Evolutionary conservation across 1,140 invertebrate genomes (phyloP).

Genomic region (Aradophagus sp.): DNA sequence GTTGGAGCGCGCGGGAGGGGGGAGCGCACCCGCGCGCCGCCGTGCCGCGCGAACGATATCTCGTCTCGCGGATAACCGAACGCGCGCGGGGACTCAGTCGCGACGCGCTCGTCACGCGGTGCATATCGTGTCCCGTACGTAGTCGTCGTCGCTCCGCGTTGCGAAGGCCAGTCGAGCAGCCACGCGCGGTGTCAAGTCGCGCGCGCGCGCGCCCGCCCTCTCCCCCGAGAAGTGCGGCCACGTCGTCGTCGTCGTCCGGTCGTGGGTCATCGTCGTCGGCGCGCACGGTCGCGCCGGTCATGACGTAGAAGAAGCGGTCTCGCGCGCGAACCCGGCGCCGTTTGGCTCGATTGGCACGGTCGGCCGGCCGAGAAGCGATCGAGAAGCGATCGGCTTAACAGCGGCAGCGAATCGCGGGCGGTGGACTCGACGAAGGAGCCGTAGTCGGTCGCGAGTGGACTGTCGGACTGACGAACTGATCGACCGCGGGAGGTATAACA

Average conservation of each 20-base stretch:
- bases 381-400: too few species aligned
- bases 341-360: neutral
- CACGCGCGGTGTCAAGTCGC: constrained; percentile 44
- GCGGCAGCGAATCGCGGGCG: too few species aligned
- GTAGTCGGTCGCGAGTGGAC: too few species aligned
- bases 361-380: neutral
- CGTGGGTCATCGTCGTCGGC: too few species aligned
- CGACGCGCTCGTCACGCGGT: constrained; percentile 75
- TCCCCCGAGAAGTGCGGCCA: too few species aligned
- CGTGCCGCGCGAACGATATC: constrained; percentile 56
- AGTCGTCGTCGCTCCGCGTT: constrained; percentile 39
- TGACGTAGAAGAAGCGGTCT: too few species aligned
- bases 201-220: constrained; percentile 21
- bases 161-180: constrained; percentile 41
- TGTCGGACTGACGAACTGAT: too few species aligned
- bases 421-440: too few species aligned
- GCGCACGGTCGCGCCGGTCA: too few species aligned
- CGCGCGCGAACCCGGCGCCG: neutral
- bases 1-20: constrained; percentile 27
- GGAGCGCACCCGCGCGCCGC: constrained; percentile 50
- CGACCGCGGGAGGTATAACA: too few species aligned
- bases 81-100: constrained; percentile 70
- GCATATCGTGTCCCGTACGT: constrained; percentile 61
- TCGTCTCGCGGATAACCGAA: constrained; percentile 57
- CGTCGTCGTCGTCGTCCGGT: too few species aligned